These are phyloP conservation scores for Eremobia ochroleuca DNA, from an alignment of 2,888 invertebrate genomes.

Conservation along the genomic window DNA sequence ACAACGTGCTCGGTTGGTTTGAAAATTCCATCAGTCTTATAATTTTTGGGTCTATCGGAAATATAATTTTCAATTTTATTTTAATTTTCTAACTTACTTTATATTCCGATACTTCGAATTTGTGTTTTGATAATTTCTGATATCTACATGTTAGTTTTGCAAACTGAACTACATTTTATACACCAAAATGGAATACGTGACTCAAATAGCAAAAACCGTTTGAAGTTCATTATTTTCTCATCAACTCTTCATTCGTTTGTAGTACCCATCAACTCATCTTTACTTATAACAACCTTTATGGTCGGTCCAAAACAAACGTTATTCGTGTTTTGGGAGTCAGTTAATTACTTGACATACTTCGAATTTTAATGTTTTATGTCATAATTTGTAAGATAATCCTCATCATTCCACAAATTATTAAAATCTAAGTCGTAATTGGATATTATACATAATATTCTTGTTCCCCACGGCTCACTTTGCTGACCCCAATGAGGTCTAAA, in stretches of 20 bases:
- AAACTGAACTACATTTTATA: constrained; percentile 30
- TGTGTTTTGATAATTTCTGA: background rate
- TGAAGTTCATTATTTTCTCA: constrained; percentile 62
- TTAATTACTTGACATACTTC: constrained; percentile 36
- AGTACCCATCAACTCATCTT: constrained; percentile 27
- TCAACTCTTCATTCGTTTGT: constrained; percentile 47
- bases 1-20: constrained; percentile 59
- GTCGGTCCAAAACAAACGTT: constrained; percentile 21
- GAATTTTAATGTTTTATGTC: constrained; percentile 12
- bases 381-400: constrained; percentile 41
- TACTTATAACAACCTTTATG: constrained; percentile 23
- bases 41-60: background rate
- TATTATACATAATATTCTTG: constrained; percentile 65
- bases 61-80: background rate
- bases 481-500: constrained; percentile 81
- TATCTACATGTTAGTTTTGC: background rate
- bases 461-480: constrained; percentile 74
- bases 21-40: constrained; percentile 45
- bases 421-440: constrained; percentile 73
- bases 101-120: background rate
- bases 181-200: constrained; percentile 21
- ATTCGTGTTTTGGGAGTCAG: constrained; percentile 21
- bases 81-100: background rate
- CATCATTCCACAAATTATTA: constrained; percentile 26
- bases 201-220: constrained; percentile 38